These are phyloP conservation scores for Alectura lathami DNA, from an alignment of 2,113 vertebrate genomes.

Conservation along the genomic window DNA sequence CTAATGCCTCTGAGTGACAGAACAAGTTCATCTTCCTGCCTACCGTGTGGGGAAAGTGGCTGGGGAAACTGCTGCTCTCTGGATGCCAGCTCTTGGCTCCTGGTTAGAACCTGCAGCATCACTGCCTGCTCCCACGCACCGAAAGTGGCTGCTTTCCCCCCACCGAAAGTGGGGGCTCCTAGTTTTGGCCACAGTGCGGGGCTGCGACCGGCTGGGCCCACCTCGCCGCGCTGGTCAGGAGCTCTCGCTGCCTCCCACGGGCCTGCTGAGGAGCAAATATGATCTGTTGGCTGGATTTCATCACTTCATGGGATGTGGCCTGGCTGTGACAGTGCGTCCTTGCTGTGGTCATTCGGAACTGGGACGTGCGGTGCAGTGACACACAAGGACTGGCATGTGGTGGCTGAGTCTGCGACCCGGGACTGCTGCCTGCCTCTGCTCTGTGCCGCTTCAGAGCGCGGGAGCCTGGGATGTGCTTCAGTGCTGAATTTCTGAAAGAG, in stretches of 20 bases:
- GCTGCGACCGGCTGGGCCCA: rapidly evolving
- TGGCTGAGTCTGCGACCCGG: neutral
- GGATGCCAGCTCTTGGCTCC: neutral
- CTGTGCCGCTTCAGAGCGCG: neutral
- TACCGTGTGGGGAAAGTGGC: neutral
- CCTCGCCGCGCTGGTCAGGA: neutral
- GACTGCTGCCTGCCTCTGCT: neutral
- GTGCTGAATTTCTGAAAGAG: neutral
- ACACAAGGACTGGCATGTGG: rapidly evolving
- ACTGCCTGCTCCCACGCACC: neutral
- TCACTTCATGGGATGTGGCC: neutral
- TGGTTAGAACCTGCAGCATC: neutral
- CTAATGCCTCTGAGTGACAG: neutral
- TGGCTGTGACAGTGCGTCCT: too few species aligned
- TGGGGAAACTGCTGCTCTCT: neutral
- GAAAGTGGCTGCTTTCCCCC: neutral
- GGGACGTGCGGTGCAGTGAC: neutral
- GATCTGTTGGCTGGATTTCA: neutral
- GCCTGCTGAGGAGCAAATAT: neutral
- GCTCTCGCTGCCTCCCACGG: neutral
- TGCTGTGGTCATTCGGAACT: neutral
- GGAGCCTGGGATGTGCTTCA: neutral
- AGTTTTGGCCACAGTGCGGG: too few species aligned
- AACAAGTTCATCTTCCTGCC: neutral
- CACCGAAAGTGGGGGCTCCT: too few species aligned